Evolutionary conservation across 2,888 invertebrate species (phyloP).

Genomic region (Prosopocoilus inquinatus): DNA sequence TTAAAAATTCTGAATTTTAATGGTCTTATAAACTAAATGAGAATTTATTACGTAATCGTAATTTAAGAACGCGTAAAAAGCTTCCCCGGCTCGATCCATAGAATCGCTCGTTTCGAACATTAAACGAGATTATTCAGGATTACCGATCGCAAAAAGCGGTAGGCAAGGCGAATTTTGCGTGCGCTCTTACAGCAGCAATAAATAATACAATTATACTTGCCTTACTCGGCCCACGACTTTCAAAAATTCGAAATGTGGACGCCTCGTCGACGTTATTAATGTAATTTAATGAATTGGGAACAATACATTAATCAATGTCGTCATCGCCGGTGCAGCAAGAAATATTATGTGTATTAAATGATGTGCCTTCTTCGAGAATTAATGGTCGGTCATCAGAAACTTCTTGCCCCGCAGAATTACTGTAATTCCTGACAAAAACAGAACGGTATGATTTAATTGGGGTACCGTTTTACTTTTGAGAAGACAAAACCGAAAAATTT

Average conservation of each 20-base stretch:
- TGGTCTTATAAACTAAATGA: too few species aligned
- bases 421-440: too few species aligned
- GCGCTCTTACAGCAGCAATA: neutral
- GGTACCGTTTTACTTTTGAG: neutral
- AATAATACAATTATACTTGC: conserved; percentile 1
- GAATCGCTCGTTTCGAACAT: neutral
- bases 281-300: conserved; percentile 4
- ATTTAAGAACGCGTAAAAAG: too few species aligned
- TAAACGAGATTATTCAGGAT: neutral
- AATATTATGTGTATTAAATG: neutral
- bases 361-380: neutral
- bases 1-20: too few species aligned
- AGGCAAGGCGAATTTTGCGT: neutral
- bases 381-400: neutral
- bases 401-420: neutral
- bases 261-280: conserved; percentile 1
- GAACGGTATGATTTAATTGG: too few species aligned
- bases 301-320: conserved; percentile 3
- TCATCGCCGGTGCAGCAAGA: neutral
- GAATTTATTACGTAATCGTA: too few species aligned
- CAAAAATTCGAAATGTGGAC: conserved; percentile 3
- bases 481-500: neutral
- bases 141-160: neutral
- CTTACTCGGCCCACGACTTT: conserved; percentile 1
- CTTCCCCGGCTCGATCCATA: neutral